Base-by-base conservation (phyloP, 2,113 vertebrate genomes). In the Leucosticte australis region DNA sequence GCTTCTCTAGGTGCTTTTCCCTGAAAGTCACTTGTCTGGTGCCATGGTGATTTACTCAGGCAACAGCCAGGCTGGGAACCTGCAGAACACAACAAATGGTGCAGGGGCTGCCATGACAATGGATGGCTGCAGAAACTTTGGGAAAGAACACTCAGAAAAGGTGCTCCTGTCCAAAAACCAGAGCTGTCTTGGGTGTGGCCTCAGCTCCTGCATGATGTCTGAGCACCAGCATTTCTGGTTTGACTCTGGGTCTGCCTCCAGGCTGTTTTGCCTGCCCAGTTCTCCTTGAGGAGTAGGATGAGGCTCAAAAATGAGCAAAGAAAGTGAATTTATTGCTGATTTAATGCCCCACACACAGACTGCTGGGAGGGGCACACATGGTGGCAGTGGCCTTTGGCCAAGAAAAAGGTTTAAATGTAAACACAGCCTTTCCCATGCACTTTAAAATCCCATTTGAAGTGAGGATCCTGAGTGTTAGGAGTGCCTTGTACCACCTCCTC, bases 321-420 rank as follows among this genome's bases (percentile, higher is more conserved):
- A 6, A 9, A 30, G 8, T 9, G 79, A 65, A 57, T 70, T 56
- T 47, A n/a, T 52, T 11, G 3, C 10, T 75, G 30, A 14, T 42
- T 71, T 63, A 79, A 70, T 37, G 4, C 14, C 39, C 13, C 30
- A 63, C 20, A 28, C 24, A 13, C 2, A 64, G 35, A 1, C 4
- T 16, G 6, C 31, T n/a, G 27, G 7, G 33, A 67, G 42, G 8
- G 28, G 6, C 10, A 27, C 42, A 39, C 8, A 19, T 0, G 0
- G 12, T 42, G 49, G n/a, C 13, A 62, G 42, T 20, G 6, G 30
- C 30, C 18, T 84, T 87, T 81, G 56, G 26, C 33, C 41, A 70
- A 31, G 57, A 37, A 35, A 35, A 57, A 7, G 13, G 1, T 81
- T 89, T 67, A 31, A 41, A 59, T 35, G 26, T 23, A 63, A 59